Conservation (phyloP, 2,888 invertebrate genomes). For the Elmis aenea region DNA sequence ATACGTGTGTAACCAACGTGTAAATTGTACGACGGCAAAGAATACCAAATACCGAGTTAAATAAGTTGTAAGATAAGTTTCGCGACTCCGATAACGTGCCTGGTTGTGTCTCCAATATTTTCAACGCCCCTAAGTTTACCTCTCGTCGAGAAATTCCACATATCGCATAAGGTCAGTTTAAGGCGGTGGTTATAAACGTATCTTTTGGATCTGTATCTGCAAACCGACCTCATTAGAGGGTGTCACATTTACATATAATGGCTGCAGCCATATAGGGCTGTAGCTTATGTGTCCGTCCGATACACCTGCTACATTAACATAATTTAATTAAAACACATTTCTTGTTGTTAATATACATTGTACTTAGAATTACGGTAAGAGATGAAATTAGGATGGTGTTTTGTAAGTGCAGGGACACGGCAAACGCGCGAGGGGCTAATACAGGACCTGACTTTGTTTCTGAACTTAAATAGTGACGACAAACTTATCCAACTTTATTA, state of each 20-base stretch:
- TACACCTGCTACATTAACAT: constrained; percentile 29
- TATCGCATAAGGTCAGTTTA: constrained; percentile 19
- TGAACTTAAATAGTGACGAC: too few species aligned
- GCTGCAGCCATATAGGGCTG: constrained; percentile 24
- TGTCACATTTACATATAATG: constrained; percentile 39
- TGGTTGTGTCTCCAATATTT: constrained; percentile 14
- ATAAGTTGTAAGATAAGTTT: constrained; percentile 30
- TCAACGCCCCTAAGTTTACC: constrained; percentile 11
- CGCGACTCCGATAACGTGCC: constrained; percentile 21
- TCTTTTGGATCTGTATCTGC: constrained; percentile 29
- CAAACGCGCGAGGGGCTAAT: too few species aligned
- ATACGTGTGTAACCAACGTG: constrained; percentile 4
- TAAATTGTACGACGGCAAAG: constrained; percentile 4
- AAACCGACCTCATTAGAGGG: constrained; percentile 35
- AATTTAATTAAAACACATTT: constrained; percentile 29
- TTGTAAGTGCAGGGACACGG: too few species aligned
- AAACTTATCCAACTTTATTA: too few species aligned
- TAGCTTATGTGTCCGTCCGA: constrained; percentile 17
- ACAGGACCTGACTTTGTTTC: too few species aligned
- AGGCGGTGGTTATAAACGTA: constrained; percentile 22
- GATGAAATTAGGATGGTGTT: too few species aligned
- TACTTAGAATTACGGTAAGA: too few species aligned
- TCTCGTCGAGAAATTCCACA: constrained; percentile 11
- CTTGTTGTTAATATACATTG: constrained; percentile 8
- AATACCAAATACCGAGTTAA: constrained; percentile 21